Base-by-base conservation (phyloP, 2,113 vertebrate species). In the cat (Felis catus) region DNA sequence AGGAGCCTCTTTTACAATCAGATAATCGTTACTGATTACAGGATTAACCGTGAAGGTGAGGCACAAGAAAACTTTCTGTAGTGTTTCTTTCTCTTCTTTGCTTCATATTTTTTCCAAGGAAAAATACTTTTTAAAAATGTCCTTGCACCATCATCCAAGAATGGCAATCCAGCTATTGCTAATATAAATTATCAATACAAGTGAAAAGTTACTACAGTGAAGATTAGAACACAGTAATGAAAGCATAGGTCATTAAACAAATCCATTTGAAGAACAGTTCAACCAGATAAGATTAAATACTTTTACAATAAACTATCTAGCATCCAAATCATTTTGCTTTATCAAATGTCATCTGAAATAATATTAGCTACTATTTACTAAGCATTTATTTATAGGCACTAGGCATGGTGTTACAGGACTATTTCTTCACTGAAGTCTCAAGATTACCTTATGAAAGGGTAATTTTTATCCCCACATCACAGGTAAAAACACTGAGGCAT, bases 181-280 rank as follows among this genome's bases (percentile, higher is more conserved):
- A 97, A 96, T 95, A 71, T 16, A 91, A 55, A 94, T 96, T 82
- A 97, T 91, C 23, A 97, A 97, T 92, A 89, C 94, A 98, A 97
- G 70, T 93, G 63, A 97, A 98, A 98, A 55, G 74, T 95, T 97
- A 96, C 25, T 76, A 79, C 74, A 89, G 74, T 39, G 96, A 98
- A 94, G 89, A 71, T 51, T 39, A 80, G 31, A 66, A 95, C 95
- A 55, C 23, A 80, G 61, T 66, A 55, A 68, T 93, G 8, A 53
- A 71, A 92, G 12, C 16, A 29, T 25, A 92, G 41, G 25, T 55
- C 21, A 90, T 61, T 87, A 86, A 61, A 23, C 8, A 91, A 79
- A 95, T 65, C 10, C 41, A 48, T 41, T 45, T 71, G 27, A 95
- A 76, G n/a, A 48, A 45, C 0, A 89, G 31, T 7, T 96, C 55